phyloP scores from a whole-genome alignment of 2,113 vertebrate genomes.

The Bos javanicus region DNA sequence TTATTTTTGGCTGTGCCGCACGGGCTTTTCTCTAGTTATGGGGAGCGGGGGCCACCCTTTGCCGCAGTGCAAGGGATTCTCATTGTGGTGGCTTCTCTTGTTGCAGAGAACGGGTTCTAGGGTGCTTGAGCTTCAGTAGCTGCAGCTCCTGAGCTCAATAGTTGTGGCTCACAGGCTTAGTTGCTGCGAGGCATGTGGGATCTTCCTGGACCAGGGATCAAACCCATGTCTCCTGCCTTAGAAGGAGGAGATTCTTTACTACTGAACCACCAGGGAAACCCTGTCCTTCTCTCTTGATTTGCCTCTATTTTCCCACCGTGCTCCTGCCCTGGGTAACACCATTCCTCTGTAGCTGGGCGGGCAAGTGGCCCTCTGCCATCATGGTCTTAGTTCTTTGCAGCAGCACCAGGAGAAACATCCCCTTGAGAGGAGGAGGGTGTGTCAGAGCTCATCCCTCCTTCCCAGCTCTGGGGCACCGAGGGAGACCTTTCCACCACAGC shows the following conservation, averaged over 20 bases:
- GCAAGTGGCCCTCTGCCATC: background rate
- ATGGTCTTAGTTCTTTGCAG: background rate
- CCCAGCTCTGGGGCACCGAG: background rate
- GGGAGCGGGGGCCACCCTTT: background rate
- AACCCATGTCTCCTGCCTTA: background rate
- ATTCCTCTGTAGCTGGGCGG: background rate
- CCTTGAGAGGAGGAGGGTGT: rapidly evolving
- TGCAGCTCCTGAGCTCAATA: background rate
- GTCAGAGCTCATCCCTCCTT: background rate
- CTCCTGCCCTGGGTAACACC: background rate
- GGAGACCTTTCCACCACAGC: background rate
- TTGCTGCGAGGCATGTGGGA: background rate
- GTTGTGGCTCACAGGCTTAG: background rate
- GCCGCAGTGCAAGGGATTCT: background rate
- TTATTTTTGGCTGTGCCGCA: background rate
- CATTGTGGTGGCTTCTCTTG: background rate
- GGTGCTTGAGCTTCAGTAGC: background rate
- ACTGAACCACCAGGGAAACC: background rate
- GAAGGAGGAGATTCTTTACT: background rate
- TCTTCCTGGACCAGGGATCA: background rate
- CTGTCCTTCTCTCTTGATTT: background rate
- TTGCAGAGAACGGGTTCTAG: background rate
- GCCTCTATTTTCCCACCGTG: rapidly evolving
- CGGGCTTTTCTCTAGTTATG: background rate
- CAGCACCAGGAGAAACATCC: background rate